A percentile compares a stretch with the other conserved stretches of the same genome.
phyloP scores from a whole-genome alignment of 2,797 vertebrate genomes.

The Gallinago solitaria region DNA sequence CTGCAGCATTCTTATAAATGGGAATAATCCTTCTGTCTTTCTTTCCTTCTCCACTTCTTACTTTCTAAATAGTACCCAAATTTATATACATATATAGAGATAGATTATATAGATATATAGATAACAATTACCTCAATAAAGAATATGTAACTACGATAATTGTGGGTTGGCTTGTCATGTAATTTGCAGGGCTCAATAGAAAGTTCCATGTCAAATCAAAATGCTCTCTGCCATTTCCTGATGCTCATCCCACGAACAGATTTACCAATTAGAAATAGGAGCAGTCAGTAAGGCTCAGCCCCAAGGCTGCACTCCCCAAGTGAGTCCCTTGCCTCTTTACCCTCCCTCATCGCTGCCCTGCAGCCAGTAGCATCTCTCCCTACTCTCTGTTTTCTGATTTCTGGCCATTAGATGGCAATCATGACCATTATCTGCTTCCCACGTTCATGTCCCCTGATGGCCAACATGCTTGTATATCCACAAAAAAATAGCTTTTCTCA shows the following conservation, averaged over 20 bases:
- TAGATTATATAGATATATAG: neutral
- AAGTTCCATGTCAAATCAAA: neutral
- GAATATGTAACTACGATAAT: neutral
- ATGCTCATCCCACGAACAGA: neutral
- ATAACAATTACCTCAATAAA: neutral
- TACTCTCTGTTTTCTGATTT: neutral
- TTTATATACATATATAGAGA: neutral
- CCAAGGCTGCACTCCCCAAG: neutral
- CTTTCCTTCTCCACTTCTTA: neutral
- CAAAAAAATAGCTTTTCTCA: accelerated
- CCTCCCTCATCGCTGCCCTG: neutral
- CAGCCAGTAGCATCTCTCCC: accelerated
- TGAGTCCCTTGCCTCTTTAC: neutral
- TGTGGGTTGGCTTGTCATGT: neutral
- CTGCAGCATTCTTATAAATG: neutral
- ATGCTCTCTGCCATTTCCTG: neutral
- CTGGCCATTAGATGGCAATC: constrained; percentile 47
- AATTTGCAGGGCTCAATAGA: neutral
- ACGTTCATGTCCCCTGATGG: accelerated
- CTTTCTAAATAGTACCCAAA: neutral
- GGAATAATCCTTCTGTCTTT: neutral
- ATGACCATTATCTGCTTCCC: neutral
- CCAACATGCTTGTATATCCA: neutral
- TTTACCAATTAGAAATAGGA: neutral
- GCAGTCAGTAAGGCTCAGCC: neutral